phyloP scores from a whole-genome alignment of 2,797 vertebrate species.

The Xiphorhynchus erythropygius region DNA sequence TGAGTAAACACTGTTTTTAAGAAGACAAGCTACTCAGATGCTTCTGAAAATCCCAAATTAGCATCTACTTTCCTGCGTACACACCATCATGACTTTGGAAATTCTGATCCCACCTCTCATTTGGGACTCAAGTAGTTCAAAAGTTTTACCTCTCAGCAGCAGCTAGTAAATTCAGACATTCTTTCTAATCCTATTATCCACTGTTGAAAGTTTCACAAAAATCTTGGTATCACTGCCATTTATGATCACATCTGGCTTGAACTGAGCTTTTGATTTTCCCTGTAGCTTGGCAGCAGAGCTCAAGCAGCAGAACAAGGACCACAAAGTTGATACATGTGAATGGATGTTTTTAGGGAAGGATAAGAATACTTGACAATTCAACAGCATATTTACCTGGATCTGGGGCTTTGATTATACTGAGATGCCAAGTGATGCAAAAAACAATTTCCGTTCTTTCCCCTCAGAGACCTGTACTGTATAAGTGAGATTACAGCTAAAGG shows the following conservation, averaged over 20 bases:
- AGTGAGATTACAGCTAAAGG: neutral
- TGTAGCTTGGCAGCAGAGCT: neutral
- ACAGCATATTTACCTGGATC: neutral
- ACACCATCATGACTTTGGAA: neutral
- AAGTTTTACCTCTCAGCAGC: neutral
- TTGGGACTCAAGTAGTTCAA: neutral
- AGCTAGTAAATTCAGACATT: neutral
- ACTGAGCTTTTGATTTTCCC: neutral
- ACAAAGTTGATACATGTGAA: neutral
- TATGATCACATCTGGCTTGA: neutral
- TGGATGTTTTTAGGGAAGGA: neutral
- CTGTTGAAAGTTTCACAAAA: neutral
- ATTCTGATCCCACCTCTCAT: neutral
- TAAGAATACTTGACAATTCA: neutral
- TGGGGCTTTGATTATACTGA: slow-evolving; percentile 1
- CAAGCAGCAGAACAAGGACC: neutral
- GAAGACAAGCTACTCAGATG: neutral
- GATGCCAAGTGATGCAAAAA: neutral
- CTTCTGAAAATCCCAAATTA: neutral
- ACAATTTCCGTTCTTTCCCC: neutral
- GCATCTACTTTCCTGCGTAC: neutral
- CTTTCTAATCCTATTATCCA: neutral
- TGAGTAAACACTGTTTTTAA: neutral
- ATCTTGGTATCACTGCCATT: neutral
- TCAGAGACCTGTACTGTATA: neutral